Base-by-base conservation (phyloP, 2,888 invertebrate species). In the Athetis lepigone region DNA sequence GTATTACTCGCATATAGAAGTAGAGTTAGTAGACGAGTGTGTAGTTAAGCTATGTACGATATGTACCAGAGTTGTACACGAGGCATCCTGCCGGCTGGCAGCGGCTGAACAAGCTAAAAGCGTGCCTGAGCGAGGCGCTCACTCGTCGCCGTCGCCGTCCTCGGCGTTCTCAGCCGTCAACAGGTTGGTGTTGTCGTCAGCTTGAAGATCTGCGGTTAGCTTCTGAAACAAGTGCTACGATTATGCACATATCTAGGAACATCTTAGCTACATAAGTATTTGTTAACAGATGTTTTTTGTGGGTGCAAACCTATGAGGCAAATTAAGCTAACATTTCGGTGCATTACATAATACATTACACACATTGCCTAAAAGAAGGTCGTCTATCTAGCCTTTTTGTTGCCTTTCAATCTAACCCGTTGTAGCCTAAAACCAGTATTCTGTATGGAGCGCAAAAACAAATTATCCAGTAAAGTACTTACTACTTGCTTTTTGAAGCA, bases 171-270 rank as follows among this genome's bases (percentile, higher is more conserved):
- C 95, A 2, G 94, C 94, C 36, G 94, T 92, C 80, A 95, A 83
- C 70, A 95, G 82, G 79, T 94, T 94, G 50, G 95, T 94, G 85
- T 95, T 95, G 84, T 95, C 95, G 55, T 95, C 95, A 27, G 88
- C 91, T 69, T 94, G 94, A 43, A 90, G 84, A 75, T 94, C 95
- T 51, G 92, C 87, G 75, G 92, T 90, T 77, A 93, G 76, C 91
- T 93, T 87, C 90, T 93, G 85, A 67, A 92, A 92, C 85, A 88
- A 70, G 63, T 50, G 40, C 55, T 45, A 19, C 27, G 58, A 65
- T 81, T 75, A 80, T 57, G 70, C 40, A 56, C 33, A 33, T 33
- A 33, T 4, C 33, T 33, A 8, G n/a, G n/a, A 52, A 21, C 13
- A 18, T 19, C 4, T 33, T 50, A 36, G 9, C 2, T 11, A 18